These are phyloP conservation scores for Puffinus mauretanicus DNA, from an alignment of 2,113 vertebrate species.

Conservation along the genomic window DNA sequence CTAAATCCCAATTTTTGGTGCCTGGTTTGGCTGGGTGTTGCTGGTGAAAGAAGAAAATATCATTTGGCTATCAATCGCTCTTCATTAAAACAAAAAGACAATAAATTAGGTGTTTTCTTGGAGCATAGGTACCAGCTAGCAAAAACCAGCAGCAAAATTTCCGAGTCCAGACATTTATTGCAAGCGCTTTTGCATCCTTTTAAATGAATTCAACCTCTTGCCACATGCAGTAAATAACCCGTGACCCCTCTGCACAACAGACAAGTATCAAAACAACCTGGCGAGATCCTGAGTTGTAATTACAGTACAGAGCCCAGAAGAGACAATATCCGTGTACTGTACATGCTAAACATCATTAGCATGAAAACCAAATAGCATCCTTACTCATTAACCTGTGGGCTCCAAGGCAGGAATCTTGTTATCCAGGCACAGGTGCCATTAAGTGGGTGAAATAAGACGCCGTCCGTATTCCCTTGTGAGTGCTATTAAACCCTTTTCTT, in stretches of 20 bases:
- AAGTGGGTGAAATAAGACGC: background rate
- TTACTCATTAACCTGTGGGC: slow-evolving; percentile 23
- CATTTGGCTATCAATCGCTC: background rate
- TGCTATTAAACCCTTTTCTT: background rate
- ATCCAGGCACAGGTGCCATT: background rate
- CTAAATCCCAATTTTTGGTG: background rate
- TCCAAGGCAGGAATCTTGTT: slow-evolving; percentile 11
- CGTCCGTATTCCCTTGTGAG: background rate
- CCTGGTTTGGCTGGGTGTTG: background rate
- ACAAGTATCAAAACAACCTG: background rate
- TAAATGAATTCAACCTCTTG: background rate
- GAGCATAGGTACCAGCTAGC: background rate
- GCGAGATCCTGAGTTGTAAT: background rate
- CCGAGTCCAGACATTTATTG: fast-evolving
- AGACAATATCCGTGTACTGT: background rate
- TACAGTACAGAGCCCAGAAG: background rate
- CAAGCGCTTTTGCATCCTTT: fast-evolving
- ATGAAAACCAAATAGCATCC: background rate
- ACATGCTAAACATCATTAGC: background rate
- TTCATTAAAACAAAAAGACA: background rate
- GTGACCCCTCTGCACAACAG: background rate
- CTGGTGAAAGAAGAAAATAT: background rate
- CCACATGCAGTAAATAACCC: background rate
- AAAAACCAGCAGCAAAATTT: background rate
- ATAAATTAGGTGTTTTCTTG: background rate